Evolutionary conservation across 2,888 invertebrate genomes (phyloP).

Genomic region (Epistrophe eligans): DNA sequence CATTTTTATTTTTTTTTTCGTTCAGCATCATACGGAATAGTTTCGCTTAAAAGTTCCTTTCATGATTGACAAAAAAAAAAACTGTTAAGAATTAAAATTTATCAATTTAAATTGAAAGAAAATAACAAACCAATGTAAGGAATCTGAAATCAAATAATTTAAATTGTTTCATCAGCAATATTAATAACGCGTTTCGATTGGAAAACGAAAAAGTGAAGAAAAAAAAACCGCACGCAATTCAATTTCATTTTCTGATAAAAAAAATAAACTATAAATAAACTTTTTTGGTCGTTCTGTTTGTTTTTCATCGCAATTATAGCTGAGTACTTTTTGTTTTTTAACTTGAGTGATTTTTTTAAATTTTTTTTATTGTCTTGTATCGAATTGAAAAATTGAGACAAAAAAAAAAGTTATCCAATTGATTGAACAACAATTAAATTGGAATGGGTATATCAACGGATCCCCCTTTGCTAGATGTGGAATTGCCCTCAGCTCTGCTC

Average conservation of each 20-base stretch:
- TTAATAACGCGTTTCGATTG: slow-evolving; percentile 14
- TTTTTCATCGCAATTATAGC: neutral
- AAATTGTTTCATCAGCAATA: slow-evolving; percentile 38
- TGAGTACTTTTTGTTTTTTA: too few species aligned
- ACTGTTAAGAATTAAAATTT: slow-evolving; percentile 36
- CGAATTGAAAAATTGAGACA: slow-evolving; percentile 26
- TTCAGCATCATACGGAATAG: neutral
- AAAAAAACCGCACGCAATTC: slow-evolving; percentile 29
- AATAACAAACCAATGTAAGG: slow-evolving; percentile 14
- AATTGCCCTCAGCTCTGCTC: slow-evolving; percentile 80
- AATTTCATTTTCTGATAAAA: neutral
- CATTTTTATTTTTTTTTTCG: neutral
- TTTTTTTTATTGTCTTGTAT: neutral
- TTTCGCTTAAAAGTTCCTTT: neutral
- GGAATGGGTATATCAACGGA: slow-evolving; percentile 82
- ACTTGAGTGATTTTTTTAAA: neutral
- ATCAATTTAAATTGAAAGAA: slow-evolving; percentile 43
- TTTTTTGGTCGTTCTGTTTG: slow-evolving; percentile 21
- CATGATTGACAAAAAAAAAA: neutral
- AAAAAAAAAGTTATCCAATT: slow-evolving; percentile 21
- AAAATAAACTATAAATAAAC: slow-evolving; percentile 54
- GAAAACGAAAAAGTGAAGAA: slow-evolving; percentile 17
- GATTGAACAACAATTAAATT: slow-evolving; percentile 58
- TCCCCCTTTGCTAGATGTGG: slow-evolving; percentile 81
- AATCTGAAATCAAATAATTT: slow-evolving; percentile 32